Base-by-base conservation (phyloP, 2,113 vertebrate species). In the Caracal caracal region DNA sequence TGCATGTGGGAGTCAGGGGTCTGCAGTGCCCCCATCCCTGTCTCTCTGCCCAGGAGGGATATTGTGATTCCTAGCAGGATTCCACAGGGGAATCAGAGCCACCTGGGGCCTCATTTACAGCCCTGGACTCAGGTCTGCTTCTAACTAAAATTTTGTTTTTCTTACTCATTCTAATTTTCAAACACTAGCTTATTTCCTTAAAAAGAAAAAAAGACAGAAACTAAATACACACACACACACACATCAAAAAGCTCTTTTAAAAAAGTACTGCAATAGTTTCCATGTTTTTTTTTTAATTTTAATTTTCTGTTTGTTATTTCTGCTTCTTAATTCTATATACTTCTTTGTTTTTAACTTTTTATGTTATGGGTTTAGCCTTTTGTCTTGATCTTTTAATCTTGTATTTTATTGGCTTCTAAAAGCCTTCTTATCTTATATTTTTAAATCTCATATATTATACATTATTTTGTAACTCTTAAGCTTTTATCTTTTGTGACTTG, bases 21-120 rank as follows among this genome's bases (percentile, higher is more conserved):
- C n/a, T 3, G 7, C 26, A 26, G 15, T 5, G 13, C 0, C 49
- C 9, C 28, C 9, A 1, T 3, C 2, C 35, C 3, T 2, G 0
- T 12, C 1, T 37, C 24, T 73, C 22, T 0, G 1, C 22, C 51
- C 37, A 5, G 26, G 17, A 88, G 24, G 15, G 16, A 13, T 5
- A 6, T 30, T 28, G 8, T 19, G 4, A 7, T 24, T 28, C 28
- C 24, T 9, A 10, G 1, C 6, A 33, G 10, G 17, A 80, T 28
- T 19, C 26, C 15, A 2, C 0, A 1, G n/a, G 3, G 15, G 37
- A 5, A 4, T 37, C 37, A 28, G 40, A 81, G 6, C 10, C 11
- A 28, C 43, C 20, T 7, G 6, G n/a, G 9, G 13, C 35, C 7
- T 10, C 26, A 15, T 17, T 2, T 6, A 19, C 1, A 33, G 7